Conservation (phyloP, 2,113 vertebrate species). For the Rhinogobius similis region DNA sequence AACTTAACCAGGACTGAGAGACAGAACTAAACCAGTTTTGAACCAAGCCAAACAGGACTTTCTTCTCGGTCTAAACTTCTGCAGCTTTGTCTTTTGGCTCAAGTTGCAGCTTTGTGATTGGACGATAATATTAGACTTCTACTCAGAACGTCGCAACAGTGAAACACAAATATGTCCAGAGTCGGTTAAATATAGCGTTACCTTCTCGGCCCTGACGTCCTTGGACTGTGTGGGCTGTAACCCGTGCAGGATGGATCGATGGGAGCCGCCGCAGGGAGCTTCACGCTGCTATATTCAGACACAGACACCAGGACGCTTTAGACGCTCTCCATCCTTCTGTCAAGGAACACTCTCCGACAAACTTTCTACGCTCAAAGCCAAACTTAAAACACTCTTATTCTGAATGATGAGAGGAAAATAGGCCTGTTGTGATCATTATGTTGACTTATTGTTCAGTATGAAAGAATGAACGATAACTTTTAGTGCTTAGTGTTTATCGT, state of each 20-base stretch:
- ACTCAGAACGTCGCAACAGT: neutral
- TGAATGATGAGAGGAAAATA: too few relatives aligned
- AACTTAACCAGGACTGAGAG: too few relatives aligned
- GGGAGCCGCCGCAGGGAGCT: conserved; percentile 12
- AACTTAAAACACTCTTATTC: too few relatives aligned
- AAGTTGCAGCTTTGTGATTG: neutral
- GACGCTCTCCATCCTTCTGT: too few relatives aligned
- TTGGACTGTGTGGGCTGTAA: conserved; percentile 10
- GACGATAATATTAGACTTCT: neutral
- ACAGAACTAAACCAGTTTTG: too few relatives aligned
- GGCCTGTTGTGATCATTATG: too few relatives aligned
- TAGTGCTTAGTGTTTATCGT: too few relatives aligned
- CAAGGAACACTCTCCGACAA: too few relatives aligned
- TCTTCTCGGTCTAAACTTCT: neutral
- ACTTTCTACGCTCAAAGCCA: too few relatives aligned
- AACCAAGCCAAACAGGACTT: too few relatives aligned
- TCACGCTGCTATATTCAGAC: neutral
- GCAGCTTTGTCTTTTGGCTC: neutral
- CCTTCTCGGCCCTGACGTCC: neutral
- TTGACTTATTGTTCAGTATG: too few relatives aligned
- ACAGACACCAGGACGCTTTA: neutral
- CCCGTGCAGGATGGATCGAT: conserved; percentile 31
- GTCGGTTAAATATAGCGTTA: neutral
- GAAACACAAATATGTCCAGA: neutral
- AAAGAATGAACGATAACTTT: too few relatives aligned